A percentile compares a stretch with the other conserved stretches of the same genome.
These are phyloP conservation scores for Neoascia interrupta DNA, from an alignment of 2,888 invertebrate genomes.

Conservation along the genomic window DNA sequence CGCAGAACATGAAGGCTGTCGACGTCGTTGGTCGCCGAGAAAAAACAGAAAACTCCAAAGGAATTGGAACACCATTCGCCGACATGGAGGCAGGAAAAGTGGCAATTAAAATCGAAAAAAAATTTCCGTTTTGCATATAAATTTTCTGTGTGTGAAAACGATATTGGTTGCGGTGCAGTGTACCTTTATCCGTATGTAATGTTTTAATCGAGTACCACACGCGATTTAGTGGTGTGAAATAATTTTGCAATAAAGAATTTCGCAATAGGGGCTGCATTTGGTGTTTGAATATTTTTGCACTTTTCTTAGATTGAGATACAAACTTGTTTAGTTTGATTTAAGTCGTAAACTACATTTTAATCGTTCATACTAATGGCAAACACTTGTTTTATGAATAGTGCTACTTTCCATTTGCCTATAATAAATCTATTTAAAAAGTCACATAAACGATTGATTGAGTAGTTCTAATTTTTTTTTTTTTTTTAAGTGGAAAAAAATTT, in stretches of 20 bases:
- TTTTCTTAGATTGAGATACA: no score
- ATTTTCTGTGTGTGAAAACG: constrained; percentile 51
- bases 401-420: no score
- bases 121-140: constrained; percentile 60
- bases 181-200: constrained; percentile 2
- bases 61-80: constrained; percentile 31
- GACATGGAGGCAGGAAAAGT: constrained; percentile 20
- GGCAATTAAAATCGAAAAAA: constrained; percentile 49
- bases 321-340: no score
- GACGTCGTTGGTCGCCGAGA: no score
- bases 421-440: no score
- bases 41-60: constrained; percentile 20
- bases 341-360: no score
- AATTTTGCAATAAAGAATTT: constrained; percentile 43
- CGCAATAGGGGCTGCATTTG: constrained; percentile 12
- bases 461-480: no score
- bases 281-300: neutral
- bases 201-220: constrained; percentile 40
- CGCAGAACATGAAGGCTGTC: constrained; percentile 45
- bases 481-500: no score
- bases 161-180: constrained; percentile 25
- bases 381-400: no score
- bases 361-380: no score
- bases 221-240: constrained; percentile 43
- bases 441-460: no score